These are phyloP conservation scores for Ploceus nigricollis DNA, from an alignment of 2,113 vertebrate genomes.

Conservation along the genomic window DNA sequence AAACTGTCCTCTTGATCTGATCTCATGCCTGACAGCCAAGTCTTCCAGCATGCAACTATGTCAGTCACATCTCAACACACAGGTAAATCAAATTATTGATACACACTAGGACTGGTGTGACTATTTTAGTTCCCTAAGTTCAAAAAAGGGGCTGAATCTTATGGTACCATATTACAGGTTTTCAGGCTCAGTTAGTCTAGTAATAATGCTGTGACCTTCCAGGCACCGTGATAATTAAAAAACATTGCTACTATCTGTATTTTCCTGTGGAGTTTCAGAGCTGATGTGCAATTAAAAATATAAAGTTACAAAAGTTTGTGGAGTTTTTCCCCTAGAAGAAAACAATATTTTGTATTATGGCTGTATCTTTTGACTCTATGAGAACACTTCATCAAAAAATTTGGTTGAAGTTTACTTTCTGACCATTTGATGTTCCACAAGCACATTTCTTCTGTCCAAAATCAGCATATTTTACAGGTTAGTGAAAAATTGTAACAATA, in stretches of 20 bases:
- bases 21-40: neutral
- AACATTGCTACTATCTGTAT: neutral
- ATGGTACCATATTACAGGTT: neutral
- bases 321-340: accelerated
- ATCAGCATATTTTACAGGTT: neutral
- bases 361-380: neutral
- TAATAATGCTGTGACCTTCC: neutral
- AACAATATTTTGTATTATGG: accelerated
- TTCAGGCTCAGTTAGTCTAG: neutral
- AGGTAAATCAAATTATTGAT: neutral
- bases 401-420: neutral
- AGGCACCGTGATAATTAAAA: neutral
- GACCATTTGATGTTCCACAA: neutral
- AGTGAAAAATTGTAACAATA: neutral
- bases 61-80: neutral
- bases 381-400: neutral
- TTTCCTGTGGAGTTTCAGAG: neutral
- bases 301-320: neutral
- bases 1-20: neutral
- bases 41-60: neutral
- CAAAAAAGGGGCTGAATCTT: neutral
- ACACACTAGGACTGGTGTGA: neutral
- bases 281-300: neutral
- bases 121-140: neutral
- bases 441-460: neutral